Conservation (phyloP, 2,888 invertebrate species). For the Ennomos erosarius region DNA sequence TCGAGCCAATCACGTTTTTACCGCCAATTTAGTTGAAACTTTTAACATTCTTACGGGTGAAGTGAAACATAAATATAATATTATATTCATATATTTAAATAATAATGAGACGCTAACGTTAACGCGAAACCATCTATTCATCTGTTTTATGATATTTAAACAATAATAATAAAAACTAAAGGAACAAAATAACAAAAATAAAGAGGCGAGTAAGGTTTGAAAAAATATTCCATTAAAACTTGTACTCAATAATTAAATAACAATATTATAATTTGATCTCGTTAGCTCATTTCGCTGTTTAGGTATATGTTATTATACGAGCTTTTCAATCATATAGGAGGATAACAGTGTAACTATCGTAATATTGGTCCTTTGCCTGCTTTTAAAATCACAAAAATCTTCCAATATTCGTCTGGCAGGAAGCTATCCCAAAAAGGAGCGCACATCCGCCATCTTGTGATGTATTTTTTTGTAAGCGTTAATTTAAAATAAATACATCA, state of each 20-base stretch:
- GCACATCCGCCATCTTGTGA: conserved; percentile 68
- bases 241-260: conserved; percentile 85
- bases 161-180: conserved; percentile 83
- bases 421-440: conserved; percentile 47
- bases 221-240: conserved; percentile 82
- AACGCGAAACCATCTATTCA: conserved; percentile 61
- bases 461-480: conserved; percentile 74
- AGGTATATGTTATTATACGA: conserved; percentile 60
- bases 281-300: conserved; percentile 72
- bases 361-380: conserved; percentile 79
- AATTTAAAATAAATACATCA: conserved; percentile 73
- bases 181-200: conserved; percentile 84
- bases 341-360: conserved; percentile 68
- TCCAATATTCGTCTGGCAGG: conserved; percentile 48
- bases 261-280: conserved; percentile 85
- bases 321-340: conserved; percentile 62
- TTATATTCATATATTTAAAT: conserved; percentile 63
- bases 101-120: conserved; percentile 66
- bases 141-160: conserved; percentile 74
- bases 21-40: conserved; percentile 64
- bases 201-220: conserved; percentile 80
- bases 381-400: conserved; percentile 44
- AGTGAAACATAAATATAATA: conserved; percentile 69
- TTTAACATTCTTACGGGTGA: conserved; percentile 70
- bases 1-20: conserved; percentile 70